Base-by-base conservation (phyloP, 2,888 invertebrate species). In the Diaperis boleti region DNA sequence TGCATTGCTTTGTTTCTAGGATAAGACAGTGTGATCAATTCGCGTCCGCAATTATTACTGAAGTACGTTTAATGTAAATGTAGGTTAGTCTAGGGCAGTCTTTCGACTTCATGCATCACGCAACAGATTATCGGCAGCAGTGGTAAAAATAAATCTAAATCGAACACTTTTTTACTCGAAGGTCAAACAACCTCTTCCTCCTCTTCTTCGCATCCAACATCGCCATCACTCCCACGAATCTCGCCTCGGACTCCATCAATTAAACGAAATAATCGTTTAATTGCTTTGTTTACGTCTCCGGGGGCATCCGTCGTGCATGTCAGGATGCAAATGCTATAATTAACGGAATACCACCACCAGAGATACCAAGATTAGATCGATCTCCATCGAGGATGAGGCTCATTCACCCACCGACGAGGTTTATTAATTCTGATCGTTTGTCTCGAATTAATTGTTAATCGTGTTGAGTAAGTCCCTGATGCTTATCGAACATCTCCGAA, bases 241-340 rank as follows among this genome's bases (percentile, higher is more conserved):
- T 31, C 33, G 15, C 26, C 44, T 44, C 44, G 41, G 64, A 67
- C 69, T 70, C 64, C 71, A 68, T 66, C 72, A 75, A 75, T 75
- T 74, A 76, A 75, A 72, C 69, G 72, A 70, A 72, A 76, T 76
- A 72, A 74, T 74, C 69, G 74, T 76, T 75, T 76, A 76, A 76
- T 76, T 76, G 70, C 73, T 75, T 75, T 74, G 74, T 74, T 76
- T 75, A 74, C 76, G 74, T 73, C 74, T 72, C 69, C 63, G 57
- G 65, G 69, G 70, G 69, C 52, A 52, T 60, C 52, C 35, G 20
- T 56, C 55, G 55, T 56, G 44, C 55, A 56, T 56, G 47, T 57
- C 47, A 42, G 50, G 61, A 61, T 61, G 61, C 61, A 61, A 61
- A 61, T 61, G 47, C 54, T 45, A 44, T 60, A 60, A 52, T 60